A percentile compares a stretch with the other conserved stretches of the same genome.
phyloP scores from a whole-genome alignment of 2,797 vertebrate genomes.

The Ispidina lecontei region DNA sequence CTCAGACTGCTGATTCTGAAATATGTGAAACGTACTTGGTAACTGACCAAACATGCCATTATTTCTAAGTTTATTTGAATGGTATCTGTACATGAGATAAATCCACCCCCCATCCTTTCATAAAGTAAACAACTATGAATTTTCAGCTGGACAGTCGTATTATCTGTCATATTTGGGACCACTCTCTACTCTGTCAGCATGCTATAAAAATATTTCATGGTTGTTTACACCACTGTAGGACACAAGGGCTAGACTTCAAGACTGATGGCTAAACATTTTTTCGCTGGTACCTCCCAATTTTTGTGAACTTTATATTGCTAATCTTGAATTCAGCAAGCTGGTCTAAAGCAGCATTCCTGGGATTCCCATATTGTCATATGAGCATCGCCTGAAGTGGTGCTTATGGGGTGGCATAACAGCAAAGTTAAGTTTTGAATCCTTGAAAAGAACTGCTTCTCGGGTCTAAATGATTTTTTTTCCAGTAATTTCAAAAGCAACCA shows the following conservation, averaged over 20 bases:
- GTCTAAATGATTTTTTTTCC: background rate
- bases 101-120: background rate
- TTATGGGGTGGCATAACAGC: background rate
- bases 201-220: background rate
- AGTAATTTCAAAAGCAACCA: background rate
- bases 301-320: background rate
- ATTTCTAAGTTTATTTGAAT: background rate
- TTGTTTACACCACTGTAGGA: background rate
- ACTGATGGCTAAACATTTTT: background rate
- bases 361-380: background rate
- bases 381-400: background rate
- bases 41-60: background rate
- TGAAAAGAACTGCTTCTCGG: background rate
- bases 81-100: background rate
- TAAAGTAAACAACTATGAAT: background rate
- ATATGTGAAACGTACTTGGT: constrained; percentile 51
- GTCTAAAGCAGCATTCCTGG: background rate
- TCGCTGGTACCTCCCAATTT: background rate
- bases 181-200: background rate
- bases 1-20: constrained; percentile 93
- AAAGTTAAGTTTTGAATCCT: background rate
- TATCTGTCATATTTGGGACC: background rate
- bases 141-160: background rate
- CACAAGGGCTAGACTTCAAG: background rate
- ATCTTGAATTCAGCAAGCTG: background rate